Percentiles rank a stretch among this genome's conserved stretches.
Evolutionary conservation across 2,888 invertebrate species (phyloP).

Genomic region (Aphrophora alni): DNA sequence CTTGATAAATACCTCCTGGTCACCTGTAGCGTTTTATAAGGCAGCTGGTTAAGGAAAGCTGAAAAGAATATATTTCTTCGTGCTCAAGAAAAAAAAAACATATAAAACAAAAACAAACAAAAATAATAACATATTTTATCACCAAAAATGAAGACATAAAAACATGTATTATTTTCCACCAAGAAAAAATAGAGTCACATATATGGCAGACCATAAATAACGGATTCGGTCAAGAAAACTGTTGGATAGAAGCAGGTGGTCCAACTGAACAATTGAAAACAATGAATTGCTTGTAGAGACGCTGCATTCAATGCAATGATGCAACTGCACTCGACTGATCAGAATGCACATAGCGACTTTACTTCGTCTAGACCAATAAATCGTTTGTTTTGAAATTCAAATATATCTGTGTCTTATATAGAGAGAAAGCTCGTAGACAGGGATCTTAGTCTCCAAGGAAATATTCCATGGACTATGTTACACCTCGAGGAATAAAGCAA

Average conservation of each 20-base stretch:
- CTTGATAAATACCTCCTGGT: no score
- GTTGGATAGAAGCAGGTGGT: not conserved
- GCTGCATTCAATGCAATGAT: slow-evolving; percentile 28
- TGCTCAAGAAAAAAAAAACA: no score
- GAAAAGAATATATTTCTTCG: not conserved
- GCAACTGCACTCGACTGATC: not conserved
- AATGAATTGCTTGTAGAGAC: slow-evolving; percentile 17
- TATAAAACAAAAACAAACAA: no score
- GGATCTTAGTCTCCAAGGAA: not conserved
- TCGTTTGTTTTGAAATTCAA: slow-evolving; percentile 38
- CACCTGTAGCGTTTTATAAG: not conserved
- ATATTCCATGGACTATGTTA: not conserved
- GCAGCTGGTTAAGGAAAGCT: not conserved
- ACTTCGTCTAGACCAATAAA: slow-evolving; percentile 34
- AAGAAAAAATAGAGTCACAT: not conserved
- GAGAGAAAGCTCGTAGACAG: slow-evolving; percentile 27
- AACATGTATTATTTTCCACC: no score
- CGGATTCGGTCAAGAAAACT: not conserved
- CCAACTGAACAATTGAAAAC: not conserved
- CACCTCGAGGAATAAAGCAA: not conserved
- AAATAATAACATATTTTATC: no score
- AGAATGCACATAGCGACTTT: slow-evolving; percentile 26
- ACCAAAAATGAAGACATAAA: no score
- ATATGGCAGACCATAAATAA: not conserved
- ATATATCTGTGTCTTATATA: slow-evolving; percentile 30